Base-by-base conservation (phyloP, 2,113 vertebrate genomes). In the Bambusicola thoracicus region DNA sequence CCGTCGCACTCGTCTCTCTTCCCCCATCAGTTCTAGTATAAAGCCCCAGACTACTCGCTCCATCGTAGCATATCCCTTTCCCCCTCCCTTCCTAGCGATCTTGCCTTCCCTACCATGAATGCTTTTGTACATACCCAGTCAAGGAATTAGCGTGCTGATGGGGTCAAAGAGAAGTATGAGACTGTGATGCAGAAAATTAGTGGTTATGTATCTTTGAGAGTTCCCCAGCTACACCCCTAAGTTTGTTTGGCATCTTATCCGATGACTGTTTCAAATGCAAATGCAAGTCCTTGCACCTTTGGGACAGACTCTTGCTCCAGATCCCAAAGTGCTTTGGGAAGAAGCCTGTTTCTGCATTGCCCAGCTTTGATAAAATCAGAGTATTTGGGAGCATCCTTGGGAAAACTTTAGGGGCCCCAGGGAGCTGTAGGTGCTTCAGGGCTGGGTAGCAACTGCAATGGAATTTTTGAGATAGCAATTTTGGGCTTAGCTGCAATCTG, bases 401-500 rank as follows among this genome's bases (percentile, higher is more conserved):
- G 73, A 81, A 87, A 83, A 27, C 59, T 59, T 6, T 8, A 32
- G 19, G 74, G 55, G 49, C 85, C 79, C 30, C 59, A 34, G 20
- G 30, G 73, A 92, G 48, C 25, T 79, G 53, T 4, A 58, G 46
- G 13, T 87, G 96, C 96, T 86, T 95, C 74, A 58, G 96, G 94
- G 83, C 20, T 92, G 92, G 80, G 90, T 69, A 81, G 91, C 66
- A 89, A 29, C 22, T 78, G 53, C 3, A 5, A 20, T 41, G 91
- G 89, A 87, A 96, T 88, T 92, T 84, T 68, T 86, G 73, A 88
- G 65, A 41, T 1, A 10, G 86, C n/a, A 90, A 94, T 96, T 96
- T 96, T 93, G 48, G 53, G 92, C 90, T 96, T 95, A 95, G 77
- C 66, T 90, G 69, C n/a, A 89, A 16, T 84, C 69, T 93, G 34